Base-by-base conservation (phyloP, 2,888 invertebrate genomes). In the Blera fallax region DNA sequence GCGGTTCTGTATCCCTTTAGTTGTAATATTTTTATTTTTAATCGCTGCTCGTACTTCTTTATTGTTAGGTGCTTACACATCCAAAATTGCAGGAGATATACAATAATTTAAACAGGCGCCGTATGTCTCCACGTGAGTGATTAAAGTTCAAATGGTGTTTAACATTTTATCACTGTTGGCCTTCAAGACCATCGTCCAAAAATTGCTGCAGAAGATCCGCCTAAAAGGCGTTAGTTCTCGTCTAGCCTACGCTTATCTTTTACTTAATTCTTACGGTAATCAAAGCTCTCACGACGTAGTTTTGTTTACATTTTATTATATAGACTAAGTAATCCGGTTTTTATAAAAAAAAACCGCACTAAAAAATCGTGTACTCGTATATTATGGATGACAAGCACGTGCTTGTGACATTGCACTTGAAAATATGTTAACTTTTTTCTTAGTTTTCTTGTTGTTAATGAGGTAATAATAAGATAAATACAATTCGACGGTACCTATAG, bases 331-430 rank as follows among this genome's bases (percentile, higher is more conserved):
- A 21, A 11, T 48, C 48, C 48, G 48, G n/a, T 27, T 50, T 16
- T 48, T 45, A 7, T 3, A n/a, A n/a, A 3, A n/a, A 40, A n/a
- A 40, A 40, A 18, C 8, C 8, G 10, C 7, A n/a, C 11, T 21
- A 21, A 64, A 64, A 64, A 74, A 52, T 45, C n/a, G 37, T 14
- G 3, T 37, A n/a, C 21, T 27, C 32, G 16, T 8, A n/a, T 1
- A 11, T 29, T 60, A 3, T 27, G 2, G 18, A 74, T 34, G 60
- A 10, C 60, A 62, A 62, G 37, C 80, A 80, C 65, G 73, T 64
- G 69, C 45, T 24, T 56, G 11, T 79, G 76, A 40, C 64, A 65
- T 65, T 82, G 77, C 82, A 77, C 50, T 76, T 70, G 69, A 76
- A 76, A 70, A 21, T 3, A 16, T 4, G 0, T 37, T 56, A 16